Conservation (phyloP, 1,140 invertebrate genomes). For the Drosophila ficusphila region DNA sequence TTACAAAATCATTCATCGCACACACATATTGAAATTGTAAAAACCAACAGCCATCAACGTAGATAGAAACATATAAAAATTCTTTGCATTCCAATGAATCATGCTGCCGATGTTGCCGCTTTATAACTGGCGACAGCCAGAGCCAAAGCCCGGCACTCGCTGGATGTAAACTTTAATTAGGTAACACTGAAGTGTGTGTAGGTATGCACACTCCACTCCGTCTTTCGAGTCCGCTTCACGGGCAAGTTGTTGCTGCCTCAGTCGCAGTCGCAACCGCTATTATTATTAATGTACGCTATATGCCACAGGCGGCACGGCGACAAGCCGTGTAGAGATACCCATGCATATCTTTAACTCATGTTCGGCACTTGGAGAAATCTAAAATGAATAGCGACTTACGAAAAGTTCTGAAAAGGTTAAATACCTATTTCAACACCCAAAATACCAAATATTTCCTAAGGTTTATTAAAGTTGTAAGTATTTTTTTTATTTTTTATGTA, state of each 20-base stretch:
- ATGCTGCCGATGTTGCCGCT: constrained; percentile 56
- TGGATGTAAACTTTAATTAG: constrained; percentile 78
- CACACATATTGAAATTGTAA: constrained; percentile 75
- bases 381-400: too few species aligned
- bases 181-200: constrained; percentile 79
- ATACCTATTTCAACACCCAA: too few species aligned
- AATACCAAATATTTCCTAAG: too few species aligned
- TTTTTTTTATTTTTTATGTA: background rate
- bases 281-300: constrained; percentile 58
- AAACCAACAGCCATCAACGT: constrained; percentile 60
- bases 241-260: constrained; percentile 40
- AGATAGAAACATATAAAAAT: constrained; percentile 82
- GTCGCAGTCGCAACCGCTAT: constrained; percentile 48
- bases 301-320: constrained; percentile 26
- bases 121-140: constrained; percentile 54
- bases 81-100: constrained; percentile 82
- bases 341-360: constrained; percentile 39
- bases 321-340: constrained; percentile 64
- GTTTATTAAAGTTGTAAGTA: background rate
- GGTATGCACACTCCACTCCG: constrained; percentile 56
- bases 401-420: too few species aligned
- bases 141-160: constrained; percentile 44
- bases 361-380: constrained; percentile 47
- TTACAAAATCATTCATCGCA: constrained; percentile 81
- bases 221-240: constrained; percentile 5